Evolutionary conservation across 1,140 invertebrate genomes (phyloP), one percentile per base, ranked within the genome.

Genomic region (Tetragnatha versicolor): DNA sequence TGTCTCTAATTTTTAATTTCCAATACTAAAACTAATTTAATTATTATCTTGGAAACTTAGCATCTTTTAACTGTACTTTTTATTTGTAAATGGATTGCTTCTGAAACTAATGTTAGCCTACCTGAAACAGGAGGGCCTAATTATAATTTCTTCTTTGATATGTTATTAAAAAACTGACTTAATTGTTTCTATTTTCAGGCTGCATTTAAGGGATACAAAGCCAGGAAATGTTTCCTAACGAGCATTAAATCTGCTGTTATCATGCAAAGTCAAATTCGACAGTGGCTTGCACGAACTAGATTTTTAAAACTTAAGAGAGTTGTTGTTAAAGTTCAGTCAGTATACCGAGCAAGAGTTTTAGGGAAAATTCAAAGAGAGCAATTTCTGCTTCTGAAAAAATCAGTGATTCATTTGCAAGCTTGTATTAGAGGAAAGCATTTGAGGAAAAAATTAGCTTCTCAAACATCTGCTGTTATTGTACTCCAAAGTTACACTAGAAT

Each of bases 401-500:
- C 17, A 0, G 39, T 45, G 4, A 22, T 61, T 14, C 60, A 61
- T 35, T 25, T 75, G n/a, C 70, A 75, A 61, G 14, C 49, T 3
- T 42, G 31, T 53, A 20, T 33, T 72, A 35, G 51, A 27, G 69
- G 49, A 20, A 58, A 31, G 29, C 17, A 63, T 17, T 17, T 47
- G 12, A 70, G 42, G 14, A 49, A 5, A 17, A 27, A 69, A 45
- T 31, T 35, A 37, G 17, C 37, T 60, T 47, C 14, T 29, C n/a
- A 63, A 39, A 12, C 51, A 63, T 35, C 2, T 31, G 51, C 77
- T 37, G 39, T 42, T 70, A 14, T 70, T 5, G 9, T 63, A 17
- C 35, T 79, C 14, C 77, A 79, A 49, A 58, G 33, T 20, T 12
- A 49, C 51, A 12, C 51, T 22, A 20, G 66, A 22, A 60, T 47